Evolutionary conservation across 2,888 invertebrate genomes (phyloP), one percentile per base, ranked within the genome.

Genomic region (Stomorhina lunata): DNA sequence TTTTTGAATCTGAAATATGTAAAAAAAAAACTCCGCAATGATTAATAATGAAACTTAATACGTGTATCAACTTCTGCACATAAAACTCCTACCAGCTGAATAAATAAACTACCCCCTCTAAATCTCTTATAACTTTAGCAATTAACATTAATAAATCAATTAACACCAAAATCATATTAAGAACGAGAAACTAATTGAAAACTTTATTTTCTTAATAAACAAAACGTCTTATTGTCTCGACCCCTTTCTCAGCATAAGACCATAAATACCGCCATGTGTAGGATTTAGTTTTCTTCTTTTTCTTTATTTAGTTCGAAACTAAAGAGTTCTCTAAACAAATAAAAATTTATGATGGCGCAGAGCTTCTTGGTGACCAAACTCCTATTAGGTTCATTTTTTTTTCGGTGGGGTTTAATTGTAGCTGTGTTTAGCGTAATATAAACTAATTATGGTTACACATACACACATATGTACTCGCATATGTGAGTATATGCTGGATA

Each of bases 251-350:
- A n/a, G 0, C 12, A n/a, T n/a, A n/a, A n/a, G n/a, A n/a, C n/a
- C n/a, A n/a, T n/a, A n/a, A n/a, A n/a, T n/a, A 50, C 15, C 12
- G 15, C 25, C 43, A 27, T 61, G 29, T 20, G 43, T 55, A 2
- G n/a, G n/a, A n/a, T n/a, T n/a, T n/a, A n/a, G n/a, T n/a, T n/a
- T n/a, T n/a, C n/a, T n/a, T n/a, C n/a, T n/a, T n/a, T n/a, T n/a
- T n/a, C n/a, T n/a, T 45, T 29, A 45, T 25, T 4, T 29, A 29
- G 20, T 10, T 15, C 7, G 4, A 7, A 15, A 37, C 17, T 10
- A 50, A 66, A 57, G 3, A 71, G 57, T 76, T 81, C 43, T 20
- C 40, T 25, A 66, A 72, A 53, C 72, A 59, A 75, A 63, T 68
- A 78, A 57, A 81, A 50, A 65, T 57, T 57, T 75, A 63, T 77